Base-by-base conservation (phyloP, 2,113 vertebrate genomes). In the Platanista minor region DNA sequence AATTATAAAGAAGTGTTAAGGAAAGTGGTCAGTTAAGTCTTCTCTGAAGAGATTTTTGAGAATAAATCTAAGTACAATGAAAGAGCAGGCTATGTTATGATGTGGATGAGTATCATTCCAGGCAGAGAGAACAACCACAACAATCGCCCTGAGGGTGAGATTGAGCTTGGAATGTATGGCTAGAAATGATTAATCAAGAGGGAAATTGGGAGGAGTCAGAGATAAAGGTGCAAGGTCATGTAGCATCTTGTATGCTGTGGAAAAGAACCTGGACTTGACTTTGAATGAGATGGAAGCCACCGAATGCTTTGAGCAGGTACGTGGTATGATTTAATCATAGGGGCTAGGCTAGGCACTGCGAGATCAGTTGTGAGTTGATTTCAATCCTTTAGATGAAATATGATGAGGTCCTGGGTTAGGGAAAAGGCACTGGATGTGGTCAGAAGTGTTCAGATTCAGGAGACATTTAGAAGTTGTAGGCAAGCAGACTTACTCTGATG, bases 1-100 rank as follows among this genome's bases (percentile, higher is more conserved):
- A 57, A 14, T 61, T 31, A 25, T 41, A 64, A 46, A 90, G 15
- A 78, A 83, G 15, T 78, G 31, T 88, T 84, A 71, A 8, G 17
- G 27, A 29, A 78, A 11, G 18, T 49, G 1, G 54, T 89, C 21
- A 49, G n/a, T 66, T 81, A 43, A 80, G 15, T 57, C n/a, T 93
- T 90, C 90, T 59, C 62, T 59, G 14, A 83, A 61, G 86, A 87
- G 12, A 41, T 71, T 46, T 82, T 93, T 87, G 23, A 89, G 49
- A 81, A 84, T 81, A 86, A 95, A 86, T 92, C 25, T 94, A 61
- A 94, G 91, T 52, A 29, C 39, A 85, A 1, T 23, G 43, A 94
- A 15, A 80, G 15, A 81, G 10, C 25, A 81, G 67, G 21, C 14
- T 80, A 21, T 39, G 4, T 64, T 41, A 27, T 75, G 15, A 67